These are phyloP conservation scores for Zoanthus sociatus DNA, from an alignment of 92 coral and sea anemone species.

Conservation along the genomic window DNA sequence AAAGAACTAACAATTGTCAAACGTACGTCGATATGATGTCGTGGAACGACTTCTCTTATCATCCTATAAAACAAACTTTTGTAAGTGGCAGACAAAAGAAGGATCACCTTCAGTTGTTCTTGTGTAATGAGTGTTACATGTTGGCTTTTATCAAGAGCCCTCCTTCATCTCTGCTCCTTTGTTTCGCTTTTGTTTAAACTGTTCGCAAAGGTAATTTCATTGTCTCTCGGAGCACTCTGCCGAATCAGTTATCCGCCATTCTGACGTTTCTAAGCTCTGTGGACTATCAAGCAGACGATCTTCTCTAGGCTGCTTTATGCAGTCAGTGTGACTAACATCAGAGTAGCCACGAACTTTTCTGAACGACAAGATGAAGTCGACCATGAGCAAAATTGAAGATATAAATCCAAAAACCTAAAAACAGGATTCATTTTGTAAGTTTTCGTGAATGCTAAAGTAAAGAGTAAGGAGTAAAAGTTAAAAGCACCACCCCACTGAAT, in stretches of 20 bases:
- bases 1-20: too few relatives aligned
- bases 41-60: too few relatives aligned
- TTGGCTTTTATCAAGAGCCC: too few relatives aligned
- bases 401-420: constrained; percentile 35
- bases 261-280: not conserved
- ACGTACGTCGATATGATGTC: too few relatives aligned
- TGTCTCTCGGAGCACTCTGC: not conserved
- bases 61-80: too few relatives aligned
- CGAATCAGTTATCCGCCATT: not conserved
- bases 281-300: not conserved
- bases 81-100: too few relatives aligned
- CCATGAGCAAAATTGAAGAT: constrained; percentile 11
- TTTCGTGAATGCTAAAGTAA: not conserved
- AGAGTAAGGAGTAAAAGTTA: too few relatives aligned
- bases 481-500: too few relatives aligned
- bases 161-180: too few relatives aligned
- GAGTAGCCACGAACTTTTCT: constrained; percentile 36
- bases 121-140: too few relatives aligned
- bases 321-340: not conserved
- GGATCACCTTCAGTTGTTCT: too few relatives aligned
- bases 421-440: not conserved
- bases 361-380: constrained; percentile 42
- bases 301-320: not conserved
- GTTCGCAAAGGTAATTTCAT: not conserved
- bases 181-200: too few relatives aligned